Base-by-base conservation (phyloP, 2,797 vertebrate genomes). In the Serranus cabrilla region DNA sequence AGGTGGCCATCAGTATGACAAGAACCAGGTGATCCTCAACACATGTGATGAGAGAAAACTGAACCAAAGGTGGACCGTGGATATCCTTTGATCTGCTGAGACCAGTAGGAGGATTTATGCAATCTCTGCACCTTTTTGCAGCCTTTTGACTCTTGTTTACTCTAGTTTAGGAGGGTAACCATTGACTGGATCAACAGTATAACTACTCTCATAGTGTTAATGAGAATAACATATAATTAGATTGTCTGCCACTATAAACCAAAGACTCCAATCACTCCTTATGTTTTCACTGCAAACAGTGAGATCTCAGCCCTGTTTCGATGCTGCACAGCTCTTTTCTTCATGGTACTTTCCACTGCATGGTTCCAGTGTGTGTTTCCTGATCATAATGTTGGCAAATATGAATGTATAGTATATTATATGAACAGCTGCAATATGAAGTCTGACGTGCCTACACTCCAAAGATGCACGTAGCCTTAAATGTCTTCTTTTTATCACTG, bases 1-100 rank as follows among this genome's bases (percentile, higher is more conserved):
- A 99, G 98, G 98, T 31, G 98, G 98, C 1, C 71, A 94, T 7
- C 97, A 98, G 42, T 99, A 97, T 6, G 97, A 99, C 83, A 95
- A 95, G 5, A 95, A 96, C 84, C 97, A 97, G 45, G 93, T 99
- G 18, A 94, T 99, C 78, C 95, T 99, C 75, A 97, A 96, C 91
- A 91, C 92, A 0, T 91, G 94, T 47, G 94, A 89, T 0, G 93
- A 96, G 70, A 95, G 82, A 2, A 98, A 96, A 88, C 18, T 85
- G 59, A 95, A 86, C 0, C 98, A 99, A 78, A 93, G 92, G 55
- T 99, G 98, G 98, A 95, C 93, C 21, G 67, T 97, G 9, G 93
- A 97, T 70, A 87, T 98, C 49, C 87, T 98, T 2, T 99, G 92
- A 95, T 40, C 42, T 18, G 20, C 49, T 49, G 63, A 11, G 34